phyloP scores from a whole-genome alignment of 1,140 invertebrate genomes.

The Bursaphelenchus mucronatus region DNA sequence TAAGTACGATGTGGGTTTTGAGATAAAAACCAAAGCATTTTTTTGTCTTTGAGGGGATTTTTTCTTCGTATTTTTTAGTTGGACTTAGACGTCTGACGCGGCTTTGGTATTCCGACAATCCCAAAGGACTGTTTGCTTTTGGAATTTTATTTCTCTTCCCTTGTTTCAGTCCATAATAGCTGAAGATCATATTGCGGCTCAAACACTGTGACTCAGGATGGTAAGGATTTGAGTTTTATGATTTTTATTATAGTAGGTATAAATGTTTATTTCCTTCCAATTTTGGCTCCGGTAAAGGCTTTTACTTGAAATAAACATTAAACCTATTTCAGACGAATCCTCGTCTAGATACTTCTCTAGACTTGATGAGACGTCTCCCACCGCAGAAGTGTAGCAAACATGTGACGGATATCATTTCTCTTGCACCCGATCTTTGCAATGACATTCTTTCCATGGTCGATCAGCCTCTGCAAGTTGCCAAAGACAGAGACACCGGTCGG shows the following conservation, averaged over 20 bases:
- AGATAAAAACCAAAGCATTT: no score
- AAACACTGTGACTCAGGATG: no score
- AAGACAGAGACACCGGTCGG: slow-evolving; percentile 77
- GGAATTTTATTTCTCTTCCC: no score
- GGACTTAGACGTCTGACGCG: no score
- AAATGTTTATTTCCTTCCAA: not conserved
- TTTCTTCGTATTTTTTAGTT: no score
- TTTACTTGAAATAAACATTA: no score
- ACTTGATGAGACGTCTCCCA: slow-evolving; percentile 94
- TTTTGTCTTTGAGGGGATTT: no score
- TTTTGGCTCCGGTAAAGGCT: not conserved
- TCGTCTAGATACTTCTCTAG: slow-evolving; percentile 95
- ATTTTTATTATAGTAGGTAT: not conserved
- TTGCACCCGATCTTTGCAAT: slow-evolving; percentile 90
- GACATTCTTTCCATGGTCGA: slow-evolving; percentile 81
- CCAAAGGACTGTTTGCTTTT: no score
- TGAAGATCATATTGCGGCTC: no score
- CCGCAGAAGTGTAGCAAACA: slow-evolving; percentile 99
- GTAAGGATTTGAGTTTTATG: not conserved
- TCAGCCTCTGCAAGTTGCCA: slow-evolving; percentile 93
- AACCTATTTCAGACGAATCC: not conserved
- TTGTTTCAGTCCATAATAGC: no score
- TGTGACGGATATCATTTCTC: slow-evolving; percentile 89
- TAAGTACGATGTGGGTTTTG: no score
- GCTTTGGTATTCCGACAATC: no score